These are phyloP conservation scores for Stylophora pistillata DNA, from an alignment of 64 coral and sea anemone genomes.

Conservation along the genomic window DNA sequence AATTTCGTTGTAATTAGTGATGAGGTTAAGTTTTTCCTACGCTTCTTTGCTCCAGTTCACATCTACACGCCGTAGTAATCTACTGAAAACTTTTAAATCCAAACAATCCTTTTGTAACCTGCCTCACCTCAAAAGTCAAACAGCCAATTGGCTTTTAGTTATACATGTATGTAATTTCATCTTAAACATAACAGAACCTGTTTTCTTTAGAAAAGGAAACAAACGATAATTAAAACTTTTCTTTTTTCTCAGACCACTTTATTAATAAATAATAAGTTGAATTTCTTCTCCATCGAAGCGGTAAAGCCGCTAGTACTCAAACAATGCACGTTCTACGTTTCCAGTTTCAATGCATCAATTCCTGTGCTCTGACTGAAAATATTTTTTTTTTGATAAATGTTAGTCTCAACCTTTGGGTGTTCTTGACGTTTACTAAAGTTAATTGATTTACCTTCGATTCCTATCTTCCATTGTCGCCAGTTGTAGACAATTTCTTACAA, in stretches of 20 bases:
- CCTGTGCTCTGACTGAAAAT: neutral
- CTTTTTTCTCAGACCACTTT: neutral
- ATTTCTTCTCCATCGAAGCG: neutral
- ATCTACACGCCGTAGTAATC: neutral
- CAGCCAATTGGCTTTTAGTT: constrained; percentile 6
- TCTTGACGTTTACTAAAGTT: no score
- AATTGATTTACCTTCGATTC: no score
- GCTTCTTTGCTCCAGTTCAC: neutral
- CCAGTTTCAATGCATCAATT: neutral
- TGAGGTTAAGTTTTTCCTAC: neutral
- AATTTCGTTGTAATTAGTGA: constrained; percentile 31
- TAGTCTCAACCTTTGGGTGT: no score
- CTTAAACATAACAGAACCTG: neutral
- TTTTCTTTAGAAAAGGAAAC: neutral
- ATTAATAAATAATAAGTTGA: neutral
- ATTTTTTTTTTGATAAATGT: no score
- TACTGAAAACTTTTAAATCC: neutral
- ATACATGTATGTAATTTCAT: neutral
- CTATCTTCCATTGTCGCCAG: no score
- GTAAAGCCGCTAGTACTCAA: neutral
- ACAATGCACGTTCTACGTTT: neutral
- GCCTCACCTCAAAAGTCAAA: neutral
- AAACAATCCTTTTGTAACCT: neutral
- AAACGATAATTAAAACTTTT: neutral
- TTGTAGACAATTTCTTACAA: no score